Evolutionary conservation across 2,113 vertebrate genomes (phyloP).

Genomic region (Dicrurus megarhynchus): DNA sequence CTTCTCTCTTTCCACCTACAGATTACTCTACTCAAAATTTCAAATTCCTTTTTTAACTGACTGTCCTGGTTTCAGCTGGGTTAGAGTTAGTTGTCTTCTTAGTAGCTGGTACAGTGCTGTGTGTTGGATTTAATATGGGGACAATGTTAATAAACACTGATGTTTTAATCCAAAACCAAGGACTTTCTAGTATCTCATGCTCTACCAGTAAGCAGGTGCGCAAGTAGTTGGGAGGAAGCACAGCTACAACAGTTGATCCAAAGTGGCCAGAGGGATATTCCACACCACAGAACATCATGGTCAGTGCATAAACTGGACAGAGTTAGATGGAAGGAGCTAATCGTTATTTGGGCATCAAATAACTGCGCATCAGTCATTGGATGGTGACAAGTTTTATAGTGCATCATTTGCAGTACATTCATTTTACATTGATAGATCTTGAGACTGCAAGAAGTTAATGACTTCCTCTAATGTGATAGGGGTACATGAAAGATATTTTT

Average conservation of each 20-base stretch:
- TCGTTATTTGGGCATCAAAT: accelerated
- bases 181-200: neutral
- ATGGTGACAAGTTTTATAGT: neutral
- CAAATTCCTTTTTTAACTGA: neutral
- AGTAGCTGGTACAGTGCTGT: neutral
- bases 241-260: neutral
- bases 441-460: neutral
- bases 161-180: neutral
- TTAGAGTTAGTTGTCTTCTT: neutral
- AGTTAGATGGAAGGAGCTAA: neutral
- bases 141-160: neutral
- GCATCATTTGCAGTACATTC: neutral
- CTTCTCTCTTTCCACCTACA: neutral
- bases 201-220: neutral
- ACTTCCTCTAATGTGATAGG: neutral
- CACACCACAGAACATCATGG: neutral
- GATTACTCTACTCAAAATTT: neutral
- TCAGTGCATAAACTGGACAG: neutral
- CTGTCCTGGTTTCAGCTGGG: neutral
- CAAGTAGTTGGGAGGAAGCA: neutral
- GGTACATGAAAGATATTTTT: neutral
- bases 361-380: neutral
- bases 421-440: neutral
- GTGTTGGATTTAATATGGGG: neutral
- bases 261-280: neutral